Conservation (phyloP, 2,113 vertebrate species). For the Nipponia nippon region DNA sequence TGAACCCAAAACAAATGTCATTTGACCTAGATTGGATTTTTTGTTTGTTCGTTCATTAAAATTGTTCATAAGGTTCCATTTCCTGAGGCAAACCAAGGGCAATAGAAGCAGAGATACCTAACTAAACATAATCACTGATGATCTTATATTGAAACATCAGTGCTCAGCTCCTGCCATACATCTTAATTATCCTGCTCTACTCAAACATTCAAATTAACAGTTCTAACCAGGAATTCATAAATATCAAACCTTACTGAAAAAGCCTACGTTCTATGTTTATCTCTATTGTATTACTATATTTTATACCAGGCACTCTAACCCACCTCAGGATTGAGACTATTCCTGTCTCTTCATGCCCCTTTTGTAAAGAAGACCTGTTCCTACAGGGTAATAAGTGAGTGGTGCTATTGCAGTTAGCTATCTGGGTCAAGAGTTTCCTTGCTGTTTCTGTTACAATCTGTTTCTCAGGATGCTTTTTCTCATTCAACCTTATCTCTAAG, state of each 20-base stretch:
- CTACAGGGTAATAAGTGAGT: not conserved
- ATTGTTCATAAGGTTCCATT: slow-evolving; percentile 41
- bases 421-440: not conserved
- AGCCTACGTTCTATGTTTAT: not conserved
- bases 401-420: not conserved
- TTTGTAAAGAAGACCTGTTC: not conserved
- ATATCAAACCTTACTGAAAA: not conserved
- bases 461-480: not conserved
- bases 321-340: not conserved
- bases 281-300: not conserved
- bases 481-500: not conserved
- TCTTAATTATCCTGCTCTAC: not conserved
- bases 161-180: not conserved
- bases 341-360: not conserved
- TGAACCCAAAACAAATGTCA: slow-evolving; percentile 66
- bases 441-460: not conserved
- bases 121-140: not conserved
- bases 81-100: slow-evolving; percentile 33
- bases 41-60: slow-evolving; percentile 67
- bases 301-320: not conserved
- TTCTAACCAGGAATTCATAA: not conserved
- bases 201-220: not conserved
- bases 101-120: not conserved
- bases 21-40: slow-evolving; percentile 66
- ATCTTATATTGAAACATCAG: not conserved